These are phyloP conservation scores for Chesias legatella DNA, from an alignment of 2,888 invertebrate genomes.

Conservation along the genomic window DNA sequence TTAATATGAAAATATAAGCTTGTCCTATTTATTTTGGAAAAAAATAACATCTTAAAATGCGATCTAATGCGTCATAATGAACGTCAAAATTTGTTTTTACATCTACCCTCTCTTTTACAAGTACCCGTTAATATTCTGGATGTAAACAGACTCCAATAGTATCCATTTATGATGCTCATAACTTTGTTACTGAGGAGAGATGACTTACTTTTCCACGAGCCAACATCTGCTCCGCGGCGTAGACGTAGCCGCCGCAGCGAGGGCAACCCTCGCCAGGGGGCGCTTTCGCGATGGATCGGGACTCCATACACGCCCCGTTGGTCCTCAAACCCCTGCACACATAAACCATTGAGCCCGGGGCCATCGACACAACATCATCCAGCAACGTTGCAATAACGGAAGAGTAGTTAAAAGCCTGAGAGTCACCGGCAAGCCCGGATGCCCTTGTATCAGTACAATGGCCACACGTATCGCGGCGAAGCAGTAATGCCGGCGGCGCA, in stretches of 20 bases:
- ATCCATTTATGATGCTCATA: background rate
- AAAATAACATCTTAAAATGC: no score
- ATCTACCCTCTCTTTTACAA: no score
- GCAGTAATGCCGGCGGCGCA: conserved; percentile 75
- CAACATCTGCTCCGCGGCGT: conserved; percentile 95
- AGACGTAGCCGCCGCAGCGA: conserved; percentile 92
- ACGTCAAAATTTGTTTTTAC: no score
- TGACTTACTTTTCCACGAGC: conserved; percentile 91
- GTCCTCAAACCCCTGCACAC: conserved; percentile 70
- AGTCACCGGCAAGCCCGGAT: conserved; percentile 57
- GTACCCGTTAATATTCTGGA: no score
- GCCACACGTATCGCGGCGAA: conserved; percentile 69
- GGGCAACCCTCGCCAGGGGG: conserved; percentile 93
- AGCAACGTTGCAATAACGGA: conserved; percentile 69
- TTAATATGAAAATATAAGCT: no score
- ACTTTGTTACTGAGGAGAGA: background rate
- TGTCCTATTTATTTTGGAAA: no score
- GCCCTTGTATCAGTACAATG: conserved; percentile 58
- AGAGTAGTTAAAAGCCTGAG: conserved; percentile 74
- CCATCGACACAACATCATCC: conserved; percentile 30
- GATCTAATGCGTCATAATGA: no score
- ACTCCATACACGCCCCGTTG: conserved; percentile 84
- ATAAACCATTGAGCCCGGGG: conserved; percentile 42
- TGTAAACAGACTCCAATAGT: background rate
- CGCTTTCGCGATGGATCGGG: conserved; percentile 88